Conservation (phyloP, 1,140 invertebrate genomes). For the Lepidurus couesii region DNA sequence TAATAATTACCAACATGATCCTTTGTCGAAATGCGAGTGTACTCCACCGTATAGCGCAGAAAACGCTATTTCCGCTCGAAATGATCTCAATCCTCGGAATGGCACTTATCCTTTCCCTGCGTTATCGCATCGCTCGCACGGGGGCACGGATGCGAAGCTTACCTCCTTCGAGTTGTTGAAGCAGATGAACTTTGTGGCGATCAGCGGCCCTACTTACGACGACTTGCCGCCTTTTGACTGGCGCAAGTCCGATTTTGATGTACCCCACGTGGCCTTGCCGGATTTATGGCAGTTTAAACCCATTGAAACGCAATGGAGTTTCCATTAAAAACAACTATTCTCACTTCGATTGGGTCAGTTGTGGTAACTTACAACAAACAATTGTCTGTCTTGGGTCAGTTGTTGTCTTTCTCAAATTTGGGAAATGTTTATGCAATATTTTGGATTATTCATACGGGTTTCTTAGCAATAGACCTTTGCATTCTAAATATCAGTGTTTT, state of each 20-base stretch:
- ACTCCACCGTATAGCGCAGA: slow-evolving; percentile 64
- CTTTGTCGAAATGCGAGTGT: slow-evolving; percentile 62
- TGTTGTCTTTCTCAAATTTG: neutral
- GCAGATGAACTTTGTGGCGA: slow-evolving; percentile 51
- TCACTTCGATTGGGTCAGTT: too few relatives aligned
- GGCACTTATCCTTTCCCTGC: slow-evolving; percentile 57
- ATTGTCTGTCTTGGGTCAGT: too few relatives aligned
- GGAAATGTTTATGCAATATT: neutral
- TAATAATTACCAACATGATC: slow-evolving; percentile 66
- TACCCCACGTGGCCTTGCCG: slow-evolving; percentile 67
- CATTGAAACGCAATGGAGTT: slow-evolving; percentile 47
- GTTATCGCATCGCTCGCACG: slow-evolving; percentile 53
- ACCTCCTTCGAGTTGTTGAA: slow-evolving; percentile 44
- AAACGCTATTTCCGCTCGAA: slow-evolving; percentile 63
- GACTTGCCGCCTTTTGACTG: slow-evolving; percentile 63
- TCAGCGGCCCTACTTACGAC: slow-evolving; percentile 56
- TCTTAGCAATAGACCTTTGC: slow-evolving; percentile 1
- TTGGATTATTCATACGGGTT: neutral
- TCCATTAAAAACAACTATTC: neutral
- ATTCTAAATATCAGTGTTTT: neutral
- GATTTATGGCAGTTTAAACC: slow-evolving; percentile 65
- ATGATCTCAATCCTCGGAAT: slow-evolving; percentile 61
- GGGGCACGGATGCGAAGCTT: slow-evolving; percentile 58
- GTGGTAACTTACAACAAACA: too few relatives aligned
- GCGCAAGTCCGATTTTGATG: slow-evolving; percentile 58